These are phyloP conservation scores for Agrochola macilenta DNA, from an alignment of 2,888 invertebrate genomes.

Conservation along the genomic window DNA sequence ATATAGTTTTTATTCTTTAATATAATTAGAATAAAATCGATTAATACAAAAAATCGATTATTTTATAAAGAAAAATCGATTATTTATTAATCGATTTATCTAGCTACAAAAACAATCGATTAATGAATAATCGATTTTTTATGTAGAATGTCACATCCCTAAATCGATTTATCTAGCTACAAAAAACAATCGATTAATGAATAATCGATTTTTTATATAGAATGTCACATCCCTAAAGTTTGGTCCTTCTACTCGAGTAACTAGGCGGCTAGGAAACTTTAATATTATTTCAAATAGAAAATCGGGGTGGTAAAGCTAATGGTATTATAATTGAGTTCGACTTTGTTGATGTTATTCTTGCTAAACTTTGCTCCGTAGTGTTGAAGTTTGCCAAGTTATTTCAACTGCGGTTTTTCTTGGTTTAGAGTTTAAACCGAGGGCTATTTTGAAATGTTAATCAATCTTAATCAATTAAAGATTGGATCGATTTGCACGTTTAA, in stretches of 20 bases:
- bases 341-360: constrained; percentile 51
- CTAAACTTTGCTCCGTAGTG: constrained; percentile 20
- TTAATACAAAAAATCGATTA: too few relatives aligned
- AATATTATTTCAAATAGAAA: constrained; percentile 35
- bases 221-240: too few relatives aligned
- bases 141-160: too few relatives aligned
- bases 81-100: too few relatives aligned
- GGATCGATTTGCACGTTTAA: neutral
- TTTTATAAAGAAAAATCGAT: too few relatives aligned
- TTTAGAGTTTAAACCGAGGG: constrained; percentile 6
- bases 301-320: constrained; percentile 20
- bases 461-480: constrained; percentile 6
- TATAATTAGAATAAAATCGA: too few relatives aligned
- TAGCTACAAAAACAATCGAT: too few relatives aligned
- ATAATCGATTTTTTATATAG: too few relatives aligned
- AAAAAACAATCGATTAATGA: too few relatives aligned
- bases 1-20: too few relatives aligned
- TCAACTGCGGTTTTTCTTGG: constrained; percentile 21
- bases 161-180: too few relatives aligned
- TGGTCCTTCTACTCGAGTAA: neutral
- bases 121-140: too few relatives aligned
- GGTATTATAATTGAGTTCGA: constrained; percentile 41
- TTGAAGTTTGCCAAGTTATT: constrained; percentile 37
- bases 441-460: constrained; percentile 29
- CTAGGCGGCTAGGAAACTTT: constrained; percentile 3